Percentiles rank a stretch among this genome's conserved stretches.
Conservation (phyloP, 2,888 invertebrate species). For the Diarsia rubi region DNA sequence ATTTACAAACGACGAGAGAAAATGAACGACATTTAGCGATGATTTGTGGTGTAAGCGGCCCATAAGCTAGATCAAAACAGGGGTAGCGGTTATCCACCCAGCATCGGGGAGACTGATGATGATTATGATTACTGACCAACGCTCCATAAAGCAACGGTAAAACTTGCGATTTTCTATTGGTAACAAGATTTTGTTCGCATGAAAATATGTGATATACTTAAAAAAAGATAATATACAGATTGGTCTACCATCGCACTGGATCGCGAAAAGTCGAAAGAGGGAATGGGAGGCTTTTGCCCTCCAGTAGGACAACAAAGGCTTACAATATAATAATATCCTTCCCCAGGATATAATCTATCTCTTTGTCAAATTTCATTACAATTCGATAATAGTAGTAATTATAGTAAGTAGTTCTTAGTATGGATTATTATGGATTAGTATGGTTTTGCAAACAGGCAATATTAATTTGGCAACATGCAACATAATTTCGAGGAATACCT, state of each 20-base stretch:
- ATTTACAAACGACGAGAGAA: background rate
- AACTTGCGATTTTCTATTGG: background rate
- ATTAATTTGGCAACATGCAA: constrained; percentile 48
- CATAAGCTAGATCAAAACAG: background rate
- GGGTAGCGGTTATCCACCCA: background rate
- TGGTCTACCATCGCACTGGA: too few relatives aligned
- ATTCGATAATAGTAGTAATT: too few relatives aligned
- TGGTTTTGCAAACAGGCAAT: too few relatives aligned
- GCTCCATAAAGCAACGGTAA: background rate
- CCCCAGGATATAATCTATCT: background rate
- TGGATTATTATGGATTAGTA: too few relatives aligned
- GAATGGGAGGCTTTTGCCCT: too few relatives aligned
- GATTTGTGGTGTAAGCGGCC: background rate
- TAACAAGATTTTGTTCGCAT: background rate
- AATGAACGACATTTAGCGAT: background rate
- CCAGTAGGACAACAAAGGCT: too few relatives aligned
- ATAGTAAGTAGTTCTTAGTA: too few relatives aligned
- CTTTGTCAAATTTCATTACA: background rate
- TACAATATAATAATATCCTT: background rate
- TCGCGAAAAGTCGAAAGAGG: too few relatives aligned
- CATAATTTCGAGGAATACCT: constrained; percentile 32
- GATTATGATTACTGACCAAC: background rate
- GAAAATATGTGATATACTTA: background rate
- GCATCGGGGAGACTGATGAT: background rate
- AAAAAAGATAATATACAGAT: background rate